These are phyloP conservation scores for Cynopterus sphinx DNA, from an alignment of 2,797 vertebrate genomes.

Conservation along the genomic window DNA sequence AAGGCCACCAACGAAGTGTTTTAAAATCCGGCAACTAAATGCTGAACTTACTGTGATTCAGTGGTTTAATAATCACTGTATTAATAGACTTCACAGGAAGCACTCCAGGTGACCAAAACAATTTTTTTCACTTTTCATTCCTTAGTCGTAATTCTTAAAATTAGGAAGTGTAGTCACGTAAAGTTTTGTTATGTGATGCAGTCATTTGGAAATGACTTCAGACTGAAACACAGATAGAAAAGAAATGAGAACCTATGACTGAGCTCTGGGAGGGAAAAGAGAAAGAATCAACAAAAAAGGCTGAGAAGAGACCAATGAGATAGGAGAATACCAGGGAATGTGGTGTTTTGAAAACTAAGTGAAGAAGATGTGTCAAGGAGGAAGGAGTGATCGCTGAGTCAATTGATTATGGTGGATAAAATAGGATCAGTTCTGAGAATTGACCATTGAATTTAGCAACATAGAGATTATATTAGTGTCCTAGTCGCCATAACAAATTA, in stretches of 20 bases:
- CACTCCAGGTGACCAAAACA: neutral
- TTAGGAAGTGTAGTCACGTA: neutral
- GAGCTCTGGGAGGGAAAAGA: neutral
- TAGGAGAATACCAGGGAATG: neutral
- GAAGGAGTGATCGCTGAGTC: neutral
- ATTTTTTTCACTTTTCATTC: neutral
- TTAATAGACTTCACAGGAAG: neutral
- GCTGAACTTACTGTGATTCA: neutral
- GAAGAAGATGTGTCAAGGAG: neutral
- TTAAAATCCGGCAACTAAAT: neutral
- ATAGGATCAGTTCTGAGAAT: neutral
- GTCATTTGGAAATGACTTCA: neutral
- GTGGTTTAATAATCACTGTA: neutral
- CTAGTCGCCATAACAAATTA: neutral
- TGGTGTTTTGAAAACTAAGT: neutral
- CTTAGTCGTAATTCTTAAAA: neutral
- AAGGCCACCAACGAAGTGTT: neutral
- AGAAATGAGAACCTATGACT: neutral
- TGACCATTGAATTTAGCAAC: neutral
- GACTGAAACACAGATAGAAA: neutral
- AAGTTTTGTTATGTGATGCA: neutral
- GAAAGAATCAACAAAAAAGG: neutral
- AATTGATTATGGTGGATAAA: neutral
- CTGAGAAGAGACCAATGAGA: neutral
- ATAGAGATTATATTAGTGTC: neutral